Evolutionary conservation across 2,888 invertebrate species (phyloP).

Genomic region (Fragum fragum): DNA sequence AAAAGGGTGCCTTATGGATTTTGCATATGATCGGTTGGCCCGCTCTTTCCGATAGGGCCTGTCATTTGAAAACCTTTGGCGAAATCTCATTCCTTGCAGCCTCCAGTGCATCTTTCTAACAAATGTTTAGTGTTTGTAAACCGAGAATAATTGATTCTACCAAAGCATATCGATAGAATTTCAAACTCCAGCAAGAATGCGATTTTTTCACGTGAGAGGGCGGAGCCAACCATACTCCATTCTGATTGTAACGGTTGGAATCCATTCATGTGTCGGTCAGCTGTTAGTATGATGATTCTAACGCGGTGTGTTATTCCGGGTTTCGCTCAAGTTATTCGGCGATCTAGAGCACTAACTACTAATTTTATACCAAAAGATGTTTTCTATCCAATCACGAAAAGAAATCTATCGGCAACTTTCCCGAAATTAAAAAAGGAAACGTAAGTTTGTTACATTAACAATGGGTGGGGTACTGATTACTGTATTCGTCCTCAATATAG

Average conservation of each 20-base stretch:
- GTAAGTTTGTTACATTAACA: constrained; percentile 69
- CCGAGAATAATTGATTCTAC: no score
- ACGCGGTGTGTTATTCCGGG: constrained; percentile 63
- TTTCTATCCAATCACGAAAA: background rate
- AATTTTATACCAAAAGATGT: constrained; percentile 42
- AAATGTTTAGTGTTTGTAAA: no score
- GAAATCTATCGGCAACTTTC: constrained; percentile 67
- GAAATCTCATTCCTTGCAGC: no score
- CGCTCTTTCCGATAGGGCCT: no score
- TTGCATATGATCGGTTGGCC: no score
- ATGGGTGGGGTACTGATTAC: constrained; percentile 8
- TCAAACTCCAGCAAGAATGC: no score
- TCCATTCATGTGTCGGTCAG: background rate
- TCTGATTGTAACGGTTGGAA: background rate
- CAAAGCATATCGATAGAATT: no score
- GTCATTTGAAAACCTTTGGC: no score
- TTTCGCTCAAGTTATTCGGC: constrained; percentile 59
- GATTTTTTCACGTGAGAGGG: no score
- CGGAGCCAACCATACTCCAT: no score
- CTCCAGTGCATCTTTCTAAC: no score
- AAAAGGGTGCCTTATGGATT: no score
- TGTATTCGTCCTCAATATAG: background rate
- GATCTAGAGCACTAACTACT: constrained; percentile 60
- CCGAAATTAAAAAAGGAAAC: constrained; percentile 75
- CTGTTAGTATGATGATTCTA: constrained; percentile 33